phyloP scores from a whole-genome alignment of 92 coral and sea anemone genomes.

The Epizoanthus scotinus region DNA sequence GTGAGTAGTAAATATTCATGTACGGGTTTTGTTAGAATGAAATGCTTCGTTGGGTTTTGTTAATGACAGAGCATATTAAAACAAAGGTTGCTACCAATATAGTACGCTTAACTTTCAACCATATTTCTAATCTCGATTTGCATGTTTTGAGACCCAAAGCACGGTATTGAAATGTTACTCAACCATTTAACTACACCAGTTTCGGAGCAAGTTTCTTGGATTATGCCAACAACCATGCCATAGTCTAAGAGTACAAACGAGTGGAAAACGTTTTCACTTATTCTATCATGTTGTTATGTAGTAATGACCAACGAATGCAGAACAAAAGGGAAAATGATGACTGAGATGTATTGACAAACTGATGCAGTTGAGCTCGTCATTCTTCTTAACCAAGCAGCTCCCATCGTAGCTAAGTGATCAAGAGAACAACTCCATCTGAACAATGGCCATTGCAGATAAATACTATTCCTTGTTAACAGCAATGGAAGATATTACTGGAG shows the following conservation, averaged over 20 bases:
- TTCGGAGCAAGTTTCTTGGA: neutral
- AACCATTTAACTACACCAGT: neutral
- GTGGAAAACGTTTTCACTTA: neutral
- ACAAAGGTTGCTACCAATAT: slow-evolving; percentile 10
- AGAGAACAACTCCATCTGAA: neutral
- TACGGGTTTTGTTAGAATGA: neutral
- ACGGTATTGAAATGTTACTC: neutral
- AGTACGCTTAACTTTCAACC: neutral
- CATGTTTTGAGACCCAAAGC: slow-evolving; percentile 28
- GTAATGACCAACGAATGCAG: neutral
- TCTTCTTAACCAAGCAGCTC: neutral
- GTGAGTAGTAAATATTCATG: slow-evolving; percentile 23
- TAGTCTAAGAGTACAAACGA: neutral
- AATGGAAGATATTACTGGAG: neutral
- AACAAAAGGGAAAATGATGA: neutral
- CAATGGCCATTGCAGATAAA: neutral
- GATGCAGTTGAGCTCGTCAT: neutral
- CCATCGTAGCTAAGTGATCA: neutral
- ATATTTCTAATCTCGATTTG: slow-evolving; percentile 13
- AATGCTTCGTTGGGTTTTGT: slow-evolving; percentile 24
- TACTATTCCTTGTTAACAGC: neutral
- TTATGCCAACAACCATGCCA: too few relatives aligned
- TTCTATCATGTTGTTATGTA: neutral
- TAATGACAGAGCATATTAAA: neutral
- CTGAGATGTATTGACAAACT: neutral